Base-by-base conservation (phyloP, 2,113 vertebrate species). In the Barbus barbus region DNA sequence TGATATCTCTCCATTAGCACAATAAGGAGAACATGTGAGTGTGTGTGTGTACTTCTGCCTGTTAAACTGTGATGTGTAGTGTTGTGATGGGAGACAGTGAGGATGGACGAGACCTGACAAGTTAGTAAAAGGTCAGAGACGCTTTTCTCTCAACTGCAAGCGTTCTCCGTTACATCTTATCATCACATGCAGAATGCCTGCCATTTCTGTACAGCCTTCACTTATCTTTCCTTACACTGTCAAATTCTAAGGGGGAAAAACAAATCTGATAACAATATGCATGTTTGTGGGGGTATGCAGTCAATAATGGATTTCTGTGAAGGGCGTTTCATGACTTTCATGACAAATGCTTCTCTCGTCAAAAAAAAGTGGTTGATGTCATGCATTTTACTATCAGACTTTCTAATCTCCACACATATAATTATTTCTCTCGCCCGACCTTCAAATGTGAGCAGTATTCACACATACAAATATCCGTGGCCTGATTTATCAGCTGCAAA, bases 101-200 rank as follows among this genome's bases (percentile, higher is more conserved):
- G 80, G 82, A 84, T 77, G 69, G 78, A 86, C 60, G 56, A 75
- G 69, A 60, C 14, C 72, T 85, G 78, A 77, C 76, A 87, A 89
- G 74, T 33, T 31, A 81, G 81, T 44, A 81, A 88, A 88, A 89
- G 85, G 83, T 87, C 88, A 89, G 72, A 79, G 56, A 78, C 46
- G 36, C 24, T 56, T 83, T 79, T 80, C 77, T 83, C 75, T 87
- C 38, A 36, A 44, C 69, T 78, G 76, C 85, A 28, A 81, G 84
- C 33, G 51, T 73, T 44, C 26, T 71, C 77, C 31, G 67, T 83
- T 71, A 63, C 63, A 72, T 83, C 80, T 85, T 67, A 77, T 83
- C 84, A 81, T 78, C 84, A 71, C 53, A 63, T 7, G 26, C 63
- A 28, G 48, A 76, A 53, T 48, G 51, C 60, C 82, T 86, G 77